Evolutionary conservation across 2,797 vertebrate species (phyloP), one percentile per base, ranked within the genome.

Genomic region (Chaenodraco wilsoni): DNA sequence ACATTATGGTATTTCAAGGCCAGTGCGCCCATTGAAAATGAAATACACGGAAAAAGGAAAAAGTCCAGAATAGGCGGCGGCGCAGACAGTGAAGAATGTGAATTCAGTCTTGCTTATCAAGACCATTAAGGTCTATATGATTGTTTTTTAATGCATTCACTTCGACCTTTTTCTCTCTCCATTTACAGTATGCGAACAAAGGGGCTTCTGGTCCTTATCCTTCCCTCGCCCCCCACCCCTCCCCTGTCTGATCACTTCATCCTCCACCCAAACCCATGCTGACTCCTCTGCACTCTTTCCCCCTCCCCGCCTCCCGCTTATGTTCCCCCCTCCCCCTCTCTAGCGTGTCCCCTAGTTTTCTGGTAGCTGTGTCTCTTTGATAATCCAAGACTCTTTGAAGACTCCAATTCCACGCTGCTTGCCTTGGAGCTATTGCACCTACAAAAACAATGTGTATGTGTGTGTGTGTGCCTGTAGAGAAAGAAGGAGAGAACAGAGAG

Each of bases 371-470:
- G 92, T 94, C 93, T 93, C 92, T 93, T 93, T 94, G 93, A 93
- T 94, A 93, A 94, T 92, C 91, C 92, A 88, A 92, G 91, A 91
- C 88, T 92, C 92, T 93, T 94, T 94, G 92, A 94, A 94, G 93
- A 93, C 92, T 92, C 91, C 90, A 91, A 92, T 92, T 92, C 91
- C 90, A 92, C 86, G 88, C 92, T 91, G 88, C 89, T 93, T 92
- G 92, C 92, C 93, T 94, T 76, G 85, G 83, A 92, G 92, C 92
- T 89, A 92, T 91, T 92, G 92, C 92, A 93, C 93, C 93, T 92
- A 91, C 89, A 88, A 91, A 92, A 93, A 93, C 92, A 93, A 94
- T 84, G 81, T 77, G 88, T 87, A 87, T 75, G 84, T 67, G 79
- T 45, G 69, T 23, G 69, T 69, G 41, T 37, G 33, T 77, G 33